Conservation (phyloP, 1,140 invertebrate genomes). For the Trichonephila inaurata region DNA sequence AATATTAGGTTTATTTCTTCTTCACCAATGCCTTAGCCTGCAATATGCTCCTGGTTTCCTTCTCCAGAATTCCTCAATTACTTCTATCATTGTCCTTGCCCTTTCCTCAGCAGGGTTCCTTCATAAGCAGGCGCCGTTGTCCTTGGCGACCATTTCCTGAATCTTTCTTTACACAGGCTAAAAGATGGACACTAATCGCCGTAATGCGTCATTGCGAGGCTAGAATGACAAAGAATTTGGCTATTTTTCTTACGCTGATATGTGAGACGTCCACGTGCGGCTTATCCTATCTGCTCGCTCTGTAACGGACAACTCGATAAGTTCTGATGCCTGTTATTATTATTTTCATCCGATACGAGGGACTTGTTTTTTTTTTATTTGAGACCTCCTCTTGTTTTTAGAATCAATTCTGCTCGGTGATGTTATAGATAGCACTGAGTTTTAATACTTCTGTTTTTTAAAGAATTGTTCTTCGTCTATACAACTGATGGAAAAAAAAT, state of each 20-base stretch:
- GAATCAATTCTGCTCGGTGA: too few species aligned
- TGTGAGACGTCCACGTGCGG: neutral
- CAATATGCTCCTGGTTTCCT: neutral
- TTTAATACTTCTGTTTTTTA: too few species aligned
- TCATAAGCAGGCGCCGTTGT: constrained; percentile 9
- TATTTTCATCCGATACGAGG: neutral
- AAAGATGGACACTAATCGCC: constrained; percentile 16
- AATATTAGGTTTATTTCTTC: too few species aligned
- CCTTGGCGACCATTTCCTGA: constrained; percentile 16
- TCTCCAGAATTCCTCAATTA: constrained; percentile 8
- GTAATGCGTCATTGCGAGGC: constrained; percentile 19
- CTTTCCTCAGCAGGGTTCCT: neutral
- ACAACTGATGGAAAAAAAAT: too few species aligned
- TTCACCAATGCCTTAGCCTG: neutral
- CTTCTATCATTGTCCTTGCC: constrained; percentile 11
- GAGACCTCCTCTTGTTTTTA: neutral
- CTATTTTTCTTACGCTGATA: constrained; percentile 19
- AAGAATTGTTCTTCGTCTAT: too few species aligned
- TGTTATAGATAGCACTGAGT: too few species aligned
- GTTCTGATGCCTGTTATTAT: neutral
- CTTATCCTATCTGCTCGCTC: neutral
- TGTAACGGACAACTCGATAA: too few species aligned
- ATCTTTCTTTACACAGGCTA: neutral
- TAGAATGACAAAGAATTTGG: constrained; percentile 17
- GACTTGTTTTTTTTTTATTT: neutral